A percentile compares a stretch with the other conserved stretches of the same genome.
These are phyloP conservation scores for Perognathus longimembris DNA, from an alignment of 2,113 vertebrate genomes.

Conservation along the genomic window DNA sequence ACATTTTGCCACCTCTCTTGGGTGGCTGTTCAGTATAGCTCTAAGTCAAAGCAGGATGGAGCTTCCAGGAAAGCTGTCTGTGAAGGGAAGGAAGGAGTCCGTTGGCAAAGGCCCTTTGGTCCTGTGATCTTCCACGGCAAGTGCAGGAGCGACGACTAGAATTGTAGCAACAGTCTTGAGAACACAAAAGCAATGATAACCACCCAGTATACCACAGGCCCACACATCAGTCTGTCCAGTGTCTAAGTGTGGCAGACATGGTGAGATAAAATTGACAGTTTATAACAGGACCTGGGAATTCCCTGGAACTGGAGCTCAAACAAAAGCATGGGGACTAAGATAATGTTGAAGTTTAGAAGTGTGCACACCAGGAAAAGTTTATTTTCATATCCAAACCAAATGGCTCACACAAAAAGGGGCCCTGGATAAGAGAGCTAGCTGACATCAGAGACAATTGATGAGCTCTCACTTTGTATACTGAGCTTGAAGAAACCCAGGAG, in stretches of 20 bases:
- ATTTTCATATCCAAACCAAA: conserved; percentile 33
- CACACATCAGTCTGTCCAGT: neutral
- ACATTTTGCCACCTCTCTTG: neutral
- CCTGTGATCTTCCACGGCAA: neutral
- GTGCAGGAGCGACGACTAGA: neutral
- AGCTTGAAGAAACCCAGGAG: conserved; percentile 23
- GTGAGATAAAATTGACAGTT: conserved; percentile 49
- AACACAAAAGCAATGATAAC: neutral
- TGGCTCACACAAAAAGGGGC: neutral
- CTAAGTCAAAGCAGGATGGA: too few species aligned
- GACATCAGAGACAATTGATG: neutral
- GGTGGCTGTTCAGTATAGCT: neutral
- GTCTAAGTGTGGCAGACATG: neutral
- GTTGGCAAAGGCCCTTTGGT: neutral
- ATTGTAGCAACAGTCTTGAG: neutral
- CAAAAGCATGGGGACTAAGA: neutral
- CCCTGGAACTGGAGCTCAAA: conserved; percentile 13
- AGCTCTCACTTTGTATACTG: neutral
- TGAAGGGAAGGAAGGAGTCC: neutral
- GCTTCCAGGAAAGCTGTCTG: neutral
- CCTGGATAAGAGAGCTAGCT: neutral
- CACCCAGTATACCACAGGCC: neutral
- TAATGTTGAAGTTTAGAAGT: neutral
- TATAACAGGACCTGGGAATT: neutral
- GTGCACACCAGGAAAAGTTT: neutral